A percentile compares a stretch with the other conserved stretches of the same genome.
Conservation (phyloP, 2,888 invertebrate species). For the Thalpophila matura region DNA sequence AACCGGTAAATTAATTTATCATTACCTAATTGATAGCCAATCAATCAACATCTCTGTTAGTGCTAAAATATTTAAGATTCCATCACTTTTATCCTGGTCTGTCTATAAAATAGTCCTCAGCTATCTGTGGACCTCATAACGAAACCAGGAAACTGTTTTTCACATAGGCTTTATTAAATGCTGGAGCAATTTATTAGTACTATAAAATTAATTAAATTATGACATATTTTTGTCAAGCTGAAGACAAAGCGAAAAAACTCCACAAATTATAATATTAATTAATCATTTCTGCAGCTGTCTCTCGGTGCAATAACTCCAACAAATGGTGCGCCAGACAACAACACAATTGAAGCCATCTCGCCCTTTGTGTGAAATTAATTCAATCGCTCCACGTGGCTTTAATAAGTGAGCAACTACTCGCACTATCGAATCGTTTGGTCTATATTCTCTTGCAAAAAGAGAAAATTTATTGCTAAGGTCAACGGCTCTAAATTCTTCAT, state of each 20-base stretch:
- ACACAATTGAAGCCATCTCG: constrained; percentile 18
- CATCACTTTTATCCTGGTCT: background rate
- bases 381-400: constrained; percentile 4
- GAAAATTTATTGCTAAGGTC: background rate
- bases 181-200: too few relatives aligned
- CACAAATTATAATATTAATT: background rate
- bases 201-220: too few relatives aligned
- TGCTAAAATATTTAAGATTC: background rate
- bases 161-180: too few relatives aligned
- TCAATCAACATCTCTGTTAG: background rate
- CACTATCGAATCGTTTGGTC: background rate
- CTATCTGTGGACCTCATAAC: too few relatives aligned
- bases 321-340: constrained; percentile 34
- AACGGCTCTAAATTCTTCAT: background rate
- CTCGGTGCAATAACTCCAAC: constrained; percentile 19
- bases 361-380: constrained; percentile 35
- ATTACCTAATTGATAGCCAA: background rate
- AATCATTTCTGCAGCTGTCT: background rate
- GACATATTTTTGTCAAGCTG: too few relatives aligned
- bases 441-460: background rate
- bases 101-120: too few relatives aligned
- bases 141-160: too few relatives aligned
- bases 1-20: background rate
- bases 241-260: too few relatives aligned
- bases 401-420: background rate